Conservation (phyloP, 2,113 vertebrate species). For the Indicator maculatus region DNA sequence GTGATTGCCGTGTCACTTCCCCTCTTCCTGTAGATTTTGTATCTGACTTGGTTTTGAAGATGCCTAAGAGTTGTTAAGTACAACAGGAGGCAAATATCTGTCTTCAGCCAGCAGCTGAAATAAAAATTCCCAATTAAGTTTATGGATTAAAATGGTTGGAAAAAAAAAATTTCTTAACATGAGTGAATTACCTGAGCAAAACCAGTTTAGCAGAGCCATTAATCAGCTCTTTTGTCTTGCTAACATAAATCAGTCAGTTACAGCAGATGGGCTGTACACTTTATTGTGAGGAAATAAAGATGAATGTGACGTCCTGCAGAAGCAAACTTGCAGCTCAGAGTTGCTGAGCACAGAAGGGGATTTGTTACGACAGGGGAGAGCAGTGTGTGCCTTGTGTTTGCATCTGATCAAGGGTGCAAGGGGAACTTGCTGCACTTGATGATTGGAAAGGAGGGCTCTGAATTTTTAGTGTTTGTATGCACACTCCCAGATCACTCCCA, state of each 20-base stretch:
- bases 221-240: slow-evolving; percentile 52
- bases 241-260: slow-evolving; percentile 44
- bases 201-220: slow-evolving; percentile 27
- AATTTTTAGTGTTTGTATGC: slow-evolving; percentile 10
- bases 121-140: slow-evolving; percentile 17
- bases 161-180: slow-evolving; percentile 48
- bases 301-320: slow-evolving; percentile 39
- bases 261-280: slow-evolving; percentile 35
- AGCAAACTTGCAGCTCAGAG: slow-evolving; percentile 47
- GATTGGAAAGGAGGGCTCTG: not conserved
- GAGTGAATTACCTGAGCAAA: slow-evolving; percentile 37
- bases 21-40: not conserved
- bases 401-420: slow-evolving; percentile 25
- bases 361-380: not conserved
- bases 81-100: not conserved
- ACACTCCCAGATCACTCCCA: not conserved
- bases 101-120: not conserved
- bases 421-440: not conserved
- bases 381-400: not conserved
- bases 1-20: not conserved
- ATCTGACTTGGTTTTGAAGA: not conserved
- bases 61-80: not conserved
- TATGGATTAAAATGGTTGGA: slow-evolving; percentile 28
- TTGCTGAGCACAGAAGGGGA: slow-evolving; percentile 23
- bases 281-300: slow-evolving; percentile 64